Evolutionary conservation across 2,888 invertebrate genomes (phyloP).

Genomic region (Belgica antarctica): DNA sequence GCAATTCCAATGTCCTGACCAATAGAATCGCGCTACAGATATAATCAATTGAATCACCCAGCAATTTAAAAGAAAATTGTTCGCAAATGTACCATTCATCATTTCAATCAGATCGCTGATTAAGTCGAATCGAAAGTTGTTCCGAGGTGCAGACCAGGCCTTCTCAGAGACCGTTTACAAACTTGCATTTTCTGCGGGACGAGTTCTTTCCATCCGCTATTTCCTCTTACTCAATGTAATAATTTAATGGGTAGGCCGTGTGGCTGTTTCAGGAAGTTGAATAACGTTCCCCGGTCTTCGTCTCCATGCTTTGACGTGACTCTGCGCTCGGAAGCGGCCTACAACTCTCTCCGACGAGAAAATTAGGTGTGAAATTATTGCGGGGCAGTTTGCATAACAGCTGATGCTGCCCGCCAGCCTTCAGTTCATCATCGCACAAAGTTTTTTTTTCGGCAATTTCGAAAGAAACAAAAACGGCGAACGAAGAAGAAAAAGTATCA

Average conservation of each 20-base stretch:
- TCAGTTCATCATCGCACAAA: not conserved
- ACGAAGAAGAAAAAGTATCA: constrained; percentile 17
- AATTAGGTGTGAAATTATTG: constrained; percentile 22
- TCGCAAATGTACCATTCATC: no score
- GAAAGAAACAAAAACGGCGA: constrained; percentile 8
- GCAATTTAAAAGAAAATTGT: no score
- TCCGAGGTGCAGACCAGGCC: no score
- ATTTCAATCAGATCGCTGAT: not conserved
- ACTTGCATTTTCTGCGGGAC: not conserved
- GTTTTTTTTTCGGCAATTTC: not conserved
- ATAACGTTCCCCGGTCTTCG: not conserved
- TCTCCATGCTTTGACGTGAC: not conserved
- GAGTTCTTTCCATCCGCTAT: not conserved
- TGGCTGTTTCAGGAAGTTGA: not conserved
- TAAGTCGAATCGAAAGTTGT: constrained; percentile 6
- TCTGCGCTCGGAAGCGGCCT: not conserved
- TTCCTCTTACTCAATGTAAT: not conserved
- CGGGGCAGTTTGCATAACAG: constrained; percentile 15
- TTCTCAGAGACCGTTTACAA: not conserved
- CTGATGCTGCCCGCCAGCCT: not conserved
- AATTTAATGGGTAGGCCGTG: no score
- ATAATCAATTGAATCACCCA: no score
- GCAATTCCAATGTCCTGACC: no score
- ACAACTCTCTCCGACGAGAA: not conserved
- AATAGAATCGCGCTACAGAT: no score